phyloP scores from a whole-genome alignment of 2,888 invertebrate genomes.

The Mallateleia sp. region DNA sequence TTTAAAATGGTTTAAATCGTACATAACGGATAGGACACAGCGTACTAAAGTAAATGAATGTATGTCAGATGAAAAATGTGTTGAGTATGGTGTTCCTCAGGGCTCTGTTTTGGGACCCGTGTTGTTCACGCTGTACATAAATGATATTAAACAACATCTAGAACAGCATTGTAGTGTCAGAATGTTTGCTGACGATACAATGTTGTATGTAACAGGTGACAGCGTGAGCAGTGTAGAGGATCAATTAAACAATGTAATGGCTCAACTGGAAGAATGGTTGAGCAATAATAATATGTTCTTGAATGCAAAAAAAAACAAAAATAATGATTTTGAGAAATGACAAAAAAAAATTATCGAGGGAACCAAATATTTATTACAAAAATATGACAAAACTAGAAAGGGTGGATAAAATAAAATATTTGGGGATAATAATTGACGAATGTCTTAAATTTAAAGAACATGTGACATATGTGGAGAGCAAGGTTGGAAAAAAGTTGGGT shows the following conservation, averaged over 20 bases:
- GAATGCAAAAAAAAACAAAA: too few relatives aligned
- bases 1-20: not conserved
- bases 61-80: not conserved
- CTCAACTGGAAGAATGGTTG: too few relatives aligned
- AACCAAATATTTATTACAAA: too few relatives aligned
- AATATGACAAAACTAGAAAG: too few relatives aligned
- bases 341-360: too few relatives aligned
- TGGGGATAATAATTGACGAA: not conserved
- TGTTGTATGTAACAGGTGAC: too few relatives aligned
- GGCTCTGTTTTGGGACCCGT: not conserved
- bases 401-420: too few relatives aligned
- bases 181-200: not conserved
- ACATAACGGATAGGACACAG: not conserved
- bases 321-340: too few relatives aligned
- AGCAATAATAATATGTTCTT: too few relatives aligned
- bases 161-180: not conserved
- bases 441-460: not conserved
- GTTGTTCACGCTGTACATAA: not conserved
- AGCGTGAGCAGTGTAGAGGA: too few relatives aligned
- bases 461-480: not conserved
- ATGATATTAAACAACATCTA: slow-evolving; percentile 5
- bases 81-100: not conserved
- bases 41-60: not conserved
- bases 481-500: not conserved
- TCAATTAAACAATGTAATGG: too few relatives aligned